Evolutionary conservation across 2,797 vertebrate species (phyloP), one percentile per base, ranked within the genome.

Genomic region (Orestias chungarensis): DNA sequence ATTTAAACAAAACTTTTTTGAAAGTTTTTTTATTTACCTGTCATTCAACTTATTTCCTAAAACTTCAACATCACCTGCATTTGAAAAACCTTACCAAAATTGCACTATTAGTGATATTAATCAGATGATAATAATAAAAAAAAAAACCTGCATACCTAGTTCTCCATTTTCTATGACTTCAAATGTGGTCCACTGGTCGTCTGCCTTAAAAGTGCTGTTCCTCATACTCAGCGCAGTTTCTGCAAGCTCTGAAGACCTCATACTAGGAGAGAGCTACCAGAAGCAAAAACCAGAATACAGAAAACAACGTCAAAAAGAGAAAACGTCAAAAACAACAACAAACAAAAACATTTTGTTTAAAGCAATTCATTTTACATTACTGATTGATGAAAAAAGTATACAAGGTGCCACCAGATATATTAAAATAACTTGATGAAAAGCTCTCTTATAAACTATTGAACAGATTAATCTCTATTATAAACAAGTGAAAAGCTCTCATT

Each of bases 91-190:
- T 18, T 29, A 55, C 6, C 27, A 7, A 6, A 57, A 57, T 20
- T 57, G 6, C 52, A 55, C 12, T 17, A 35, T 61, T 18, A 57
- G 12, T 61, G 20, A 40, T n/a, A 15, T 42, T 17, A 42, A 42
- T 38, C 15, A 64, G 59, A 1, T 3, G 18, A 29, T 27, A 43
- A 15, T 18, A 66, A 8, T 6, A 12, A 42, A 52, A 67, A 12
- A 42, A 52, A 67, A 35, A 43, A 20, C 20, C 42, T 18, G 15
- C 93, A 65, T 93, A 99, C 98, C 97, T 44, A 99, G 85, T 80
- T 99, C 97, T 93, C 96, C 97, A 64, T 97, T 96, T 91, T 98
- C 97, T 66, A 99, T 96, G 62, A 97, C 96, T 94, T 99, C 97
- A 92, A 97, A 98, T 20, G 92, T 93, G 80, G 95, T 94, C 98